A percentile compares a stretch with the other conserved stretches of the same genome.
These are phyloP conservation scores for Tragelaphus scriptus DNA, from an alignment of 2,113 vertebrate genomes.

Conservation along the genomic window DNA sequence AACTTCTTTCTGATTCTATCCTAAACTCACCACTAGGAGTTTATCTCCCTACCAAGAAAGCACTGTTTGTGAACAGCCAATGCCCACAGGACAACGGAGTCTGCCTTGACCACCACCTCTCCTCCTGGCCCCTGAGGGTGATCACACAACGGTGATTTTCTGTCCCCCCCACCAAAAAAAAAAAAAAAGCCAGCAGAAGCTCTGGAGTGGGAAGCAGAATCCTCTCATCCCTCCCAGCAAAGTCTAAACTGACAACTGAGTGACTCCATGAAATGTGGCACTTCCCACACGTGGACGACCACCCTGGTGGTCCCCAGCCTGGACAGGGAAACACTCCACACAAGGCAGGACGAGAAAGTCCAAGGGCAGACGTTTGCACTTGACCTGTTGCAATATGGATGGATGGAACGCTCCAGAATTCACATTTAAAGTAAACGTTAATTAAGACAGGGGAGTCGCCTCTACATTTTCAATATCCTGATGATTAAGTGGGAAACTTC, in stretches of 20 bases:
- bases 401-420: neutral
- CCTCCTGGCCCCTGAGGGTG: neutral
- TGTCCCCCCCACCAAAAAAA: neutral
- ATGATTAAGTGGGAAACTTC: neutral
- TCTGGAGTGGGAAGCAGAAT: rapidly evolving
- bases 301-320: rapidly evolving
- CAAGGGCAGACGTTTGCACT: neutral
- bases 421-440: neutral
- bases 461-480: neutral
- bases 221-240: neutral
- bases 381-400: rapidly evolving
- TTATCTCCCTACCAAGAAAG: neutral
- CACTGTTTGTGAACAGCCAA: neutral
- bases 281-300: neutral
- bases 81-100: rapidly evolving
- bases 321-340: neutral
- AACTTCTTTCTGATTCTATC: neutral
- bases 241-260: neutral
- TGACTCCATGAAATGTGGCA: neutral
- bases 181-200: neutral
- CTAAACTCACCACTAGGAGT: neutral
- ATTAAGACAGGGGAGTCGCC: neutral
- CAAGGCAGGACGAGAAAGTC: rapidly evolving
- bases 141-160: neutral
- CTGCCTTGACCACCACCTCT: neutral